These are phyloP conservation scores for Cichlasoma orientale DNA, from an alignment of 2,797 vertebrate species.

Conservation along the genomic window DNA sequence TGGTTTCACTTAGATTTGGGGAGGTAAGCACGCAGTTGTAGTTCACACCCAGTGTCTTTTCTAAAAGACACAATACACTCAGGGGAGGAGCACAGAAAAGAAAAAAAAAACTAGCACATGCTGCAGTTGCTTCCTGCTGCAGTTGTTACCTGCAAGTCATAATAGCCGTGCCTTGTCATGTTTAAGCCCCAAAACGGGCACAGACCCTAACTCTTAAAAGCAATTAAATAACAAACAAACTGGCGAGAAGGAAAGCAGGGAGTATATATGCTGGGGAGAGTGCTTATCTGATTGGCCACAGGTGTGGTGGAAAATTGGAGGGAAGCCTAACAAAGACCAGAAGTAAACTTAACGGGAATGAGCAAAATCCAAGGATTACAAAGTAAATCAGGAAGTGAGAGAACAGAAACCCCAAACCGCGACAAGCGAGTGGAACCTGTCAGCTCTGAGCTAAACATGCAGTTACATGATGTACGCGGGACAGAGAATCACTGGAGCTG, in stretches of 20 bases:
- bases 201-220: background rate
- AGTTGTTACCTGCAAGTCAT: slow-evolving; percentile 67
- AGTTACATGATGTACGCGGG: background rate
- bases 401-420: background rate
- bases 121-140: slow-evolving; percentile 53
- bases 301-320: background rate
- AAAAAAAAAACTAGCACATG: slow-evolving; percentile 44
- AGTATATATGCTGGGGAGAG: background rate
- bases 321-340: background rate
- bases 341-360: background rate
- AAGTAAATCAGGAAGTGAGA: slow-evolving; percentile 1
- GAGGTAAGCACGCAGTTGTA: slow-evolving; percentile 63
- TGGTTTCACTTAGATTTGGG: slow-evolving; percentile 77
- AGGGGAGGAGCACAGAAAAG: slow-evolving; percentile 51
- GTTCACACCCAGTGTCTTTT: slow-evolving; percentile 66
- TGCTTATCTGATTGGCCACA: background rate
- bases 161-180: slow-evolving; percentile 27
- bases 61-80: slow-evolving; percentile 58
- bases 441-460: background rate
- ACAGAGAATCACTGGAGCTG: background rate
- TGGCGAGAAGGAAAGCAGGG: rapidly evolving
- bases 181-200: slow-evolving; percentile 36
- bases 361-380: background rate
- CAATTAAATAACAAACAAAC: background rate
- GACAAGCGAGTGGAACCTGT: background rate